Base-by-base conservation (phyloP, 2,113 vertebrate genomes). In the Crypturellus undulatus region DNA sequence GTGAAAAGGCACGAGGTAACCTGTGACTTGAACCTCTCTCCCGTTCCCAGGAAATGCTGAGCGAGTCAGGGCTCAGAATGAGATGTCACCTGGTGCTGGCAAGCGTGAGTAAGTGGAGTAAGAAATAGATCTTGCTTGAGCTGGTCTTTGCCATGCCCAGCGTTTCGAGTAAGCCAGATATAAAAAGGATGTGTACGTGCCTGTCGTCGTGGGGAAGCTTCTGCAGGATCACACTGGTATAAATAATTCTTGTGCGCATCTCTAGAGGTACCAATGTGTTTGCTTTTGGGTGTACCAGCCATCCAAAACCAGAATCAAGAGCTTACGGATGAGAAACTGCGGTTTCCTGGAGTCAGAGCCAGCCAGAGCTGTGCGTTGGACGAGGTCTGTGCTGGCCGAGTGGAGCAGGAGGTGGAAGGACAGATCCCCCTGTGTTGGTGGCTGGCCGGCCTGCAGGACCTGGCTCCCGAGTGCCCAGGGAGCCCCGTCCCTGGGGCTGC, bases 211-310 rank as follows among this genome's bases (percentile, higher is more conserved):
- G 34, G 60, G 42, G 82, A 93, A 95, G 85, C 85, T 88, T 86
- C 90, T 90, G 85, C 85, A 81, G 69, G 62, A 90, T 95, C 90
- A 76, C 60, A 3, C 9, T 0, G 40, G 79, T 95, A 90, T 69
- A 94, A 92, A 89, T 92, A 92, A 90, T 76, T 95, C 78, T 77
- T 76, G 26, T 52, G 68, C 86, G 56, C 88, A 79, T 93, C 73
- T 87, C 79, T 38, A 13, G 90, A 90, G 72, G 93, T 95, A 88
- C 28, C 75, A 40, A 38, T 16, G 45, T 45, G 60, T 84, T 90
- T 88, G 82, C 77, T 88, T 84, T 72, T 34, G 69, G 64, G 43
- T 75, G 83, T 90, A 78, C 65, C 89, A 72, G 49, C 65, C 95
- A 93, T 85, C 45, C 6, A 47, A 58, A 80, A 43, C 21, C 21